A percentile compares a stretch with the other conserved stretches of the same genome.
Evolutionary conservation across 1,140 invertebrate species (phyloP).

Genomic region (Pantala flavescens): DNA sequence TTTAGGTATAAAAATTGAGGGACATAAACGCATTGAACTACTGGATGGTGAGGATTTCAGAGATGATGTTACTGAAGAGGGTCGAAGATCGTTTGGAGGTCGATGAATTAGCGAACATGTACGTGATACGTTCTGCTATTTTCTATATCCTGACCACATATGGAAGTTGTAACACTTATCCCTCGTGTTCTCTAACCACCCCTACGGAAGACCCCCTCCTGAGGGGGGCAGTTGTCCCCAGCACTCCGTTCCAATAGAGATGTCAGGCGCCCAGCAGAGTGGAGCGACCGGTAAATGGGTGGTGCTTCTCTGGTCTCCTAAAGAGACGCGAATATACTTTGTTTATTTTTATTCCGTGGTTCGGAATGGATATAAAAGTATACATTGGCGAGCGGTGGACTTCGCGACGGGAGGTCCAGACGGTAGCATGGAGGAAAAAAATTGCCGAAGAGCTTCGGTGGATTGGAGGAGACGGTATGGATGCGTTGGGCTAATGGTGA

Average conservation of each 20-base stretch:
- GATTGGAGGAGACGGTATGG: not conserved
- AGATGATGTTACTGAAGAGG: too few relatives aligned
- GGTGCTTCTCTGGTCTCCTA: not conserved
- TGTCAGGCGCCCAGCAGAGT: not conserved
- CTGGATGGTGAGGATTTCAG: too few relatives aligned
- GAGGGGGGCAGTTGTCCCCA: not conserved
- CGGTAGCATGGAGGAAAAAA: not conserved
- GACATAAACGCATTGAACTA: too few relatives aligned
- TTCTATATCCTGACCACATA: too few relatives aligned
- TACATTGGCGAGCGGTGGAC: not conserved
- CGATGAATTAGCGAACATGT: too few relatives aligned
- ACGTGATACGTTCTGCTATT: too few relatives aligned
- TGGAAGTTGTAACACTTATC: too few relatives aligned
- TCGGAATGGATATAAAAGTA: not conserved
- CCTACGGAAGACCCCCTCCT: not conserved
- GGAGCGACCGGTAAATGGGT: not conserved
- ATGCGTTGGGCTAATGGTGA: not conserved
- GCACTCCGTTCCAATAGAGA: not conserved
- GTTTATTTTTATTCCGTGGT: not conserved
- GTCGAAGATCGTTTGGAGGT: too few relatives aligned
- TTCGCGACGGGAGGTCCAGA: not conserved
- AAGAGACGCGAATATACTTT: not conserved
- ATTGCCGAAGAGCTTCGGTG: not conserved
- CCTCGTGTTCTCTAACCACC: not conserved
- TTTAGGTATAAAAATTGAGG: too few relatives aligned